Base-by-base conservation (phyloP, 2,888 invertebrate species). In the Cinara cedri region DNA sequence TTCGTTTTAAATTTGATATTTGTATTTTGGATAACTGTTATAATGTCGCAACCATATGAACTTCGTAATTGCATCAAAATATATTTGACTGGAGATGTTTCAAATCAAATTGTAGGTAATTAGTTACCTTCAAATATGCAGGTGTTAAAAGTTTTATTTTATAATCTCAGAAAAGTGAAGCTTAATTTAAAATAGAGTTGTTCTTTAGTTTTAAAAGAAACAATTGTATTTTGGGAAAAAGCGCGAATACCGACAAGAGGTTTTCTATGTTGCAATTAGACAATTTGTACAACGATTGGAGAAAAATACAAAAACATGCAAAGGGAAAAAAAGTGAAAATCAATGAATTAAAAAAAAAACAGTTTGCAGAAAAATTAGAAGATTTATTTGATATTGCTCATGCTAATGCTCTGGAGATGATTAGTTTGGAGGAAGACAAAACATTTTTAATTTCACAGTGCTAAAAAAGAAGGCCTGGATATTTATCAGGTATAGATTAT, bases 141-240 rank as follows among this genome's bases (percentile, higher is more conserved):
- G 14, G 42, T 55, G 3, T 26, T 72, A 16, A 72, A 57, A 9
- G 57, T 44, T 72, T 57, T 72, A 1, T 44, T 72, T 55, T 55
- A 72, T 34, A 72, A 72, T 34, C 14, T 57, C 6, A 54, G 70
- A 71, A 24, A 49, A 62, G 44, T 26, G 6, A 57, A 72, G 11
- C 19, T 63, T n/a, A 63, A 42, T 63, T 1, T 63, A 3, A 42
- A 10, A 60, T 1, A 60, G 8, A 57, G 57, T 46, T 62, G 72
- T 16, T 13, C 1, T 19, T 21, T 60, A 46, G 14, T 49, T 62
- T 11, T 57, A 49, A 26, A 26, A 72, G 26, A 26, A 62, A 46
- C 19, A 49, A 19, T 49, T 14, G 13, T 63, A 24, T 74, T 74
- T 74, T 63, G 74, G 74, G 63, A 63, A 60, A 74, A 74, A 74